Evolutionary conservation across 2,797 vertebrate genomes (phyloP), one percentile per base, ranked within the genome.

Genomic region (Eleutherodactylus coqui): DNA sequence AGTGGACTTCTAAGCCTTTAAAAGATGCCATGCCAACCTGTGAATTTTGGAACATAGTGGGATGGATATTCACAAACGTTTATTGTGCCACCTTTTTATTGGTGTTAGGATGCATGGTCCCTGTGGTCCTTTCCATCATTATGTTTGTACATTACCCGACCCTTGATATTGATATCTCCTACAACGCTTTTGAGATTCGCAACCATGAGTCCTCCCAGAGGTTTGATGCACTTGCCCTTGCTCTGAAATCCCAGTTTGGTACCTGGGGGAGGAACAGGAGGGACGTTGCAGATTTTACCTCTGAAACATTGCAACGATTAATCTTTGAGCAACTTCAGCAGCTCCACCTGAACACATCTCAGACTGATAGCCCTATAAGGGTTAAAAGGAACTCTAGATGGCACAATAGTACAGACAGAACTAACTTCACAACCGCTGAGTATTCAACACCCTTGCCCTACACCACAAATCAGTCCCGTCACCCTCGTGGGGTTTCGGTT

Each of bases 101-200:
- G 58, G 95, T 95, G 84, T 90, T 95, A 36, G 96, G 95, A 58
- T 95, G 97, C 86, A 90, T 96, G 85, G 93, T 99, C n/a, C 97
- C 98, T 0, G 94, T 96, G 0, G 89, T 92, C 83, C 93, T 99
- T 16, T 97, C 97, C 6, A 91, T 93, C 70, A 93, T 96, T 90
- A 99, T 99, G 98, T 97, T 98, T 89, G 93, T 98, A 83, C 95
- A 94, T 92, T 98, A 96, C 92, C 97, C 97, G 0, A 95, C 97
- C 0, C 94, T 99, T 94, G 98, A 99, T 89, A 99, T 99, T 2
- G 98, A 99, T 92, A 97, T 99, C 88, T 99, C 97, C 84, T 99
- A 99, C 94, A 98, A 97, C 0, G 98, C 98, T 84, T 99, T 99
- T 0, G 98, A 99, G 94, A 98, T 99, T 84, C 97, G 97, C 89